Evolutionary conservation across 2,888 invertebrate genomes (phyloP), one percentile per base, ranked within the genome.

Genomic region (Theretra japonica): DNA sequence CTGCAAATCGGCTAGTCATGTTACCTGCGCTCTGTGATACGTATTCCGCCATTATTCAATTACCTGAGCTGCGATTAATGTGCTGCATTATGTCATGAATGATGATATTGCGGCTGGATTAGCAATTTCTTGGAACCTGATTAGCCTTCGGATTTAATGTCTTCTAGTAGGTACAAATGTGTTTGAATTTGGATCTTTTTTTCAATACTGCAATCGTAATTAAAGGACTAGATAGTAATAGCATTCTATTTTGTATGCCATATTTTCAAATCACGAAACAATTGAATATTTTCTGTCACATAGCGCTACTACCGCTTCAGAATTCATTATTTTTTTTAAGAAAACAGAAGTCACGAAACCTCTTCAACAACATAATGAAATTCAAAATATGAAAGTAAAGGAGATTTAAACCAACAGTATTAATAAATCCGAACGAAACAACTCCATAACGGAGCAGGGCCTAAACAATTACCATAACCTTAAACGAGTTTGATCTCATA

Each of bases 1-100:
- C 17, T 28, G 58, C 25, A 58, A 25, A 25, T 58, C 11, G 58
- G 17, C 58, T 17, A 15, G 25, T 25, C 6, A 25, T 23, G 23
- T 57, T 57, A 23, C 57, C 57, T 57, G n/a, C 23, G 57, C 23
- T 21, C 17, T 58, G 58, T 25, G 58, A 58, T 58, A 58, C 25
- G 25, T 28, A 25, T 58, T 23, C 23, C 58, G 25, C 25, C 58
- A 58, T 58, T 58, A 58, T 25, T 58, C 25, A 11, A 58, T 58
- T 58, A 58, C 17, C 25, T 58, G 5, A 25, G 58, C 17, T 5
- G 23, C 25, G 11, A 11, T 23, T 25, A 58, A 58, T 25, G n/a
- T 53, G 53, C 53, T 53, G 41, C 41, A 41, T 41, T 53, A 53
- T n/a, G 53, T 5, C 58, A 25, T 25, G 17, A 5, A 23, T 21